Base-by-base conservation (phyloP, 2,888 invertebrate genomes). In the Galeruca laticollis region DNA sequence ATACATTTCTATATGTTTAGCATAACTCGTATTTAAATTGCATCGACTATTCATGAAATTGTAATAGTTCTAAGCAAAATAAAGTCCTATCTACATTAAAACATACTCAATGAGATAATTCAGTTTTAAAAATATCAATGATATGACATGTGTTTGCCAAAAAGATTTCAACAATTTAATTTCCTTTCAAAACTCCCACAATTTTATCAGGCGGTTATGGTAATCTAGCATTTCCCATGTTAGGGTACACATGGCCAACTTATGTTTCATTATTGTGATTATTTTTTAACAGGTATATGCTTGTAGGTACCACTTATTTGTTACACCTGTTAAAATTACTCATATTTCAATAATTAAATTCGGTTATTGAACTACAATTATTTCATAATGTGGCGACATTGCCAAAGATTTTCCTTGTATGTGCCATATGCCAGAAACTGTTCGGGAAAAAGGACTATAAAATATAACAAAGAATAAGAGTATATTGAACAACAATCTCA, bases 221-320 rank as follows among this genome's bases (percentile, higher is more conserved):
- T 40, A 40, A 40, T 40, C 37, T 40, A 11, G 37, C 37, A 40
- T 40, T 40, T 37, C 13, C 37, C 43, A 43, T 43, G 43, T 47
- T 47, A 47, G 47, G 47, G 8, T 18, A 47, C 47, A 18, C 47
- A 47, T 47, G 47, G 18, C 9, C 47, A 47, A 9, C 47, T 47
- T 47, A 47, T 47, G 9, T 47, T 9, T 18, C n/a, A 47, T 47
- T 18, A 18, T 47, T 47, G 47, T 18, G 18, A 47, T 47, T 47
- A 40, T 40, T 13, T 40, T 47, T 15, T 18, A 47, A 47, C 47
- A 47, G 0, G 47, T 47, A n/a, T 15, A 18, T 8, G 9, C 47
- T 47, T 47, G 18, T 47, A 47, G 18, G 47, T 47, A 47, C 2
- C n/a, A 15, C n/a, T 43, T 43, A 43, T 15, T 15, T n/a, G 15